Conservation (phyloP, 2,113 vertebrate species). For the Passer domesticus region DNA sequence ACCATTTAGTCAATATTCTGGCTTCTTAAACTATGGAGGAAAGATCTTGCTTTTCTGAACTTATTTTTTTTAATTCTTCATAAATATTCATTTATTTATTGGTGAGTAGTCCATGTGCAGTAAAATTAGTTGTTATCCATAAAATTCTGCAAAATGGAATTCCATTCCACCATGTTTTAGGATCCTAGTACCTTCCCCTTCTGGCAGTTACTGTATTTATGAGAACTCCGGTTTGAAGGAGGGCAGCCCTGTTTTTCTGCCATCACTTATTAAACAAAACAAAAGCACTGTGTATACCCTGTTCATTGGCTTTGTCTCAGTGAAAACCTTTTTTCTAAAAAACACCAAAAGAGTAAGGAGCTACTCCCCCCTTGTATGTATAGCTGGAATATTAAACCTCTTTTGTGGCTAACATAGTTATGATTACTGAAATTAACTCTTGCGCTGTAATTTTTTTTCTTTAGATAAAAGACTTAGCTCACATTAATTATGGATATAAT, state of each 20-base stretch:
- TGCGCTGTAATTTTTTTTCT: background rate
- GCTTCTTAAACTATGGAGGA: background rate
- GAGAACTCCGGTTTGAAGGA: background rate
- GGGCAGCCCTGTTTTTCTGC: background rate
- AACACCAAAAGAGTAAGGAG: fast-evolving
- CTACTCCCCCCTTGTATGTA: background rate
- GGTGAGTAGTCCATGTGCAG: background rate
- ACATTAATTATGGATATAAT: background rate
- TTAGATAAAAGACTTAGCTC: background rate
- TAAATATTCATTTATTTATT: background rate
- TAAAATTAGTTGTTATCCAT: background rate
- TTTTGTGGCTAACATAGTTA: background rate
- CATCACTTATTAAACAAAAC: background rate
- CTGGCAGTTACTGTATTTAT: background rate
- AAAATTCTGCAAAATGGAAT: background rate
- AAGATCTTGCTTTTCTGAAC: background rate
- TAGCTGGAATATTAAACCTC: background rate
- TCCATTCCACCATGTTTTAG: background rate
- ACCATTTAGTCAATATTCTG: background rate
- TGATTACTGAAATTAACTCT: background rate
- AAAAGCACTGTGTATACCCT: background rate
- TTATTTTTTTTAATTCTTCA: background rate
- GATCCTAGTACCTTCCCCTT: background rate
- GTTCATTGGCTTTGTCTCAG: background rate
- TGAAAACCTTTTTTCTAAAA: background rate